Percentiles rank a stretch among this genome's conserved stretches.
Evolutionary conservation across 2,888 invertebrate genomes (phyloP).

Genomic region (Acleris holmiana): DNA sequence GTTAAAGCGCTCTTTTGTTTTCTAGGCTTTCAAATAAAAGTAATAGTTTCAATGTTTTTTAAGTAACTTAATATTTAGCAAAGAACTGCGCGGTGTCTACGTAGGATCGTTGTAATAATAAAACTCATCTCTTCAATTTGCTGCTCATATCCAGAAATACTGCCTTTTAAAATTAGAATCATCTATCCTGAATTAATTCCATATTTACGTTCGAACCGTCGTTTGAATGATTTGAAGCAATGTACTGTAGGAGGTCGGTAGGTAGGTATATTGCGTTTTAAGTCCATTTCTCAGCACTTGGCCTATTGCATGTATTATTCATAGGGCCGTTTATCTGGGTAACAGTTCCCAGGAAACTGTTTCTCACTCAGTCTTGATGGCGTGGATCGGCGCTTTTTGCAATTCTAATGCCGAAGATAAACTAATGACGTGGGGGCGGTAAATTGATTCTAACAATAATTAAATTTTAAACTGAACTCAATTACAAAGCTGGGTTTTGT

Average conservation of each 20-base stretch:
- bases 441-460: background rate
- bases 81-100: too few species aligned
- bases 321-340: conserved; percentile 44
- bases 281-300: conserved; percentile 46
- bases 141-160: too few species aligned
- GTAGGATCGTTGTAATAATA: too few species aligned
- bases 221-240: too few species aligned
- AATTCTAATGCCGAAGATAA: conserved; percentile 25
- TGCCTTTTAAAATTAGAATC: too few species aligned
- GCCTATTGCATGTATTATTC: conserved; percentile 75
- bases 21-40: conserved; percentile 34
- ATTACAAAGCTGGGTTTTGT: too few species aligned
- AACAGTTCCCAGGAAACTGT: conserved; percentile 24
- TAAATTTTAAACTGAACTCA: too few species aligned
- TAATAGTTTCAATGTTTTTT: background rate
- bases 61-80: background rate
- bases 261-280: too few species aligned
- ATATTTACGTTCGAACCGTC: too few species aligned
- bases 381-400: conserved; percentile 14
- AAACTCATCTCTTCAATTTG: too few species aligned
- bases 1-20: conserved; percentile 37
- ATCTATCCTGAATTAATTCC: too few species aligned
- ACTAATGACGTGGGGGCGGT: background rate
- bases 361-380: conserved; percentile 19
- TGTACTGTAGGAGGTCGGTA: too few species aligned